Percentiles rank a stretch among this genome's conserved stretches.
These are phyloP conservation scores for Aulostomus chinensis DNA, from an alignment of 2,797 vertebrate genomes.

Conservation along the genomic window DNA sequence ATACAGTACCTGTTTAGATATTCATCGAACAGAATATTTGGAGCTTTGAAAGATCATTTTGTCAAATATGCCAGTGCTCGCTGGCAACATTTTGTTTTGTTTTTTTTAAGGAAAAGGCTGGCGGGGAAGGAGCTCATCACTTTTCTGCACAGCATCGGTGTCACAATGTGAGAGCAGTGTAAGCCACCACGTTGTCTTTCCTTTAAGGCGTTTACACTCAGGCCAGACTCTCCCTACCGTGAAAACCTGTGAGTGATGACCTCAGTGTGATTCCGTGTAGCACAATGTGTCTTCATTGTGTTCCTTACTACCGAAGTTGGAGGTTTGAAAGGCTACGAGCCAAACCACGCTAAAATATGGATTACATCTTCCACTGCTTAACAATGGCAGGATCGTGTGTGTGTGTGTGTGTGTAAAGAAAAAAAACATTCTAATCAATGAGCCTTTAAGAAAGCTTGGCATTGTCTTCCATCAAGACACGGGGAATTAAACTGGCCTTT, in stretches of 20 bases:
- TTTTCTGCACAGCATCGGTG: too few relatives aligned
- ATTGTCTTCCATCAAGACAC: conserved; percentile 56
- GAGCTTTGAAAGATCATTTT: too few relatives aligned
- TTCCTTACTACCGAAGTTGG: conserved; percentile 19
- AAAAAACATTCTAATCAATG: conserved; percentile 45
- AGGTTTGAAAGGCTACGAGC: conserved; percentile 29
- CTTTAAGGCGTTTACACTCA: conserved; percentile 46
- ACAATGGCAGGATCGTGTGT: conserved; percentile 26
- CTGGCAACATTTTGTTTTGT: too few relatives aligned
- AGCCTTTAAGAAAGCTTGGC: conserved; percentile 52
- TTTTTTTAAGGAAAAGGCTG: too few relatives aligned
- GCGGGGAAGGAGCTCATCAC: too few relatives aligned
- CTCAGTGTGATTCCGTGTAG: conserved; percentile 35
- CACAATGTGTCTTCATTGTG: conserved; percentile 27
- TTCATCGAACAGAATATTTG: too few relatives aligned
- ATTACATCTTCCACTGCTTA: conserved; percentile 24
- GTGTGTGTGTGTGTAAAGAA: too few relatives aligned
- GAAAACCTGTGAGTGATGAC: conserved; percentile 34
- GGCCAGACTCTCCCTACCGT: conserved; percentile 23
- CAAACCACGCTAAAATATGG: conserved; percentile 27
- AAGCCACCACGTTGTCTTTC: conserved; percentile 31
- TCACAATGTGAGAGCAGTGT: too few relatives aligned
- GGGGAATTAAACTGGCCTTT: conserved; percentile 65
- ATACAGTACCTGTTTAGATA: too few relatives aligned
- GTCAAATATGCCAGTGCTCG: too few relatives aligned